Evolutionary conservation across 2,113 vertebrate species (phyloP), one percentile per base, ranked within the genome.

Genomic region (Siphamia tubifer): DNA sequence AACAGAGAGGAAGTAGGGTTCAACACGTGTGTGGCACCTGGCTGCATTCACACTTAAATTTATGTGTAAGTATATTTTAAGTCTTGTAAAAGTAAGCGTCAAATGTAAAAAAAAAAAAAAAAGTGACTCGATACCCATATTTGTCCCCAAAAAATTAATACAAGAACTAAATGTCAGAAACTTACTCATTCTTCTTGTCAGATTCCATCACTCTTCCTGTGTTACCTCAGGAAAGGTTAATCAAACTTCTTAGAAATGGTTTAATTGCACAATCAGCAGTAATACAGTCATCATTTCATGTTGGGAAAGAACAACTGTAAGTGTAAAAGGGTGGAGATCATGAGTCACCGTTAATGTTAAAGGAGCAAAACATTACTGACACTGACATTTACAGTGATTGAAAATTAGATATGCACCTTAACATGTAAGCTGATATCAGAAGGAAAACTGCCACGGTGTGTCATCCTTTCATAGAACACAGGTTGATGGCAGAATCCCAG

Each of bases 1-100:
- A 64, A 42, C n/a, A 30, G 35, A 32, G 53, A 80, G 77, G 81
- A 88, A 87, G 67, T 63, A 43, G n/a, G 65, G 11, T 31, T 34
- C 67, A 51, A 24, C 69, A 57, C 44, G 58, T 81, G 67, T 31
- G 12, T 4, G 10, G 3, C 6, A 43, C 16, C 13, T 54, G 32
- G 31, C 24, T 1, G 4, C 36, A 34, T 3, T 53, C 11, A 36
- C 3, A 1, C 4, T 58, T 74, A 56, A 39, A n/a, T n/a, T n/a
- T n/a, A n/a, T n/a, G n/a, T n/a, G n/a, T n/a, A n/a, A n/a, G n/a
- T n/a, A n/a, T n/a, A n/a, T n/a, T n/a, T n/a, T n/a, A n/a, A n/a
- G n/a, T n/a, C n/a, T n/a, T n/a, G n/a, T n/a, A n/a, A n/a, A n/a
- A n/a, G n/a, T n/a, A n/a, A n/a, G n/a, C n/a, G n/a, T n/a, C n/a